Evolutionary conservation across 2,113 vertebrate genomes (phyloP), one percentile per base, ranked within the genome.

Genomic region (Lampris incognitus): DNA sequence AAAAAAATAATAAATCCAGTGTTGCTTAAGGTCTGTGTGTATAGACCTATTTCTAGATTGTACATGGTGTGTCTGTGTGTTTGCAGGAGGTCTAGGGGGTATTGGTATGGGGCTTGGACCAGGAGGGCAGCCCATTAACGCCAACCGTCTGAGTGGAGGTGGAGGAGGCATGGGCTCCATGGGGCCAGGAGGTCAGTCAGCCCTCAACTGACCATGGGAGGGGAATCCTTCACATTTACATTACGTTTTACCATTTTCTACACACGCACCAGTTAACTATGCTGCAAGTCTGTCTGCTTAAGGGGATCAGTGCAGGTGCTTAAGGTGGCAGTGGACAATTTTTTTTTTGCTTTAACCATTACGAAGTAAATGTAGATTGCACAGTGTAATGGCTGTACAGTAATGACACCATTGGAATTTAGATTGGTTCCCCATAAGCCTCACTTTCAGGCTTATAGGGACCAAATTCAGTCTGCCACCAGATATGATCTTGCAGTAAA

Each of bases 101-200:
- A 96, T 99, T 76, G 98, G 98, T 42, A 96, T 99, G 97, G 98
- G 98, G 77, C 95, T 99, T 83, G 98, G 98, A 72, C 98, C 97
- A 62, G 97, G 97, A 64, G 98, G 98, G n/a, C 97, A 99, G 63
- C 98, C 98, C 50, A 97, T 99, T 69, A 97, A 95, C 86, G 94
- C 97, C 77, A 98, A 95, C 60, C 94, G 96, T 9, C 84, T 97
- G 77, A 96, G 94, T 69, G 94, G 97, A 83, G 94, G 93, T 41
- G 93, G 95, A 87, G 89, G 82, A 42, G 94, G 94, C 83, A 96
- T 98, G 95, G 93, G 96, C 37, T 96, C 91, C 65, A 94, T 97
- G 93, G 96, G 96, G 68, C 95, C 96, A 68, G 96, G 94, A 97
- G 97, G 98, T 97, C 65, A 94, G 93, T 90, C 5, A 69, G 51